Percentiles rank a stretch among this genome's conserved stretches.
phyloP scores from a whole-genome alignment of 2,113 vertebrate genomes.

The Lepisosteus osseus region DNA sequence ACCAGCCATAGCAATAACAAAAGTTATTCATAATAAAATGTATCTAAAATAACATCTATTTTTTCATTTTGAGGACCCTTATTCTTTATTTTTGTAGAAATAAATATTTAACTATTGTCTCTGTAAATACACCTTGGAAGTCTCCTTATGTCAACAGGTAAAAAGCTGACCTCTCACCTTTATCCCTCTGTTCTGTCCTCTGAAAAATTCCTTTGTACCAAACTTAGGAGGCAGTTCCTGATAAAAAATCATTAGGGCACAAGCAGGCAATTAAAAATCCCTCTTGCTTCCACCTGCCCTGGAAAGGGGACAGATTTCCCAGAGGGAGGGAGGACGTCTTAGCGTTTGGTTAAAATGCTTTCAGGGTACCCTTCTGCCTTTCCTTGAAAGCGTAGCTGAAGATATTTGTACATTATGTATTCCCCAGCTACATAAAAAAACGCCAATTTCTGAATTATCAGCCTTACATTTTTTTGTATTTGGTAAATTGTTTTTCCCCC shows the following conservation, averaged over 20 bases:
- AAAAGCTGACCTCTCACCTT: neutral
- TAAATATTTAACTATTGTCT: conserved; percentile 37
- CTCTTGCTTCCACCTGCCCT: no score
- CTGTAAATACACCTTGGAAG: conserved; percentile 27
- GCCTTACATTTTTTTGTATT: neutral
- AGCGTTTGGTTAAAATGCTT: neutral
- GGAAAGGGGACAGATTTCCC: no score
- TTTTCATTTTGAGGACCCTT: conserved; percentile 31
- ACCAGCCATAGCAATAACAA: conserved; percentile 75
- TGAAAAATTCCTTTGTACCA: neutral
- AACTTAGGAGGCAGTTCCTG: neutral
- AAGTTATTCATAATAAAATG: conserved; percentile 72
- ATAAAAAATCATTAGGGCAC: neutral
- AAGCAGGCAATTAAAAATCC: neutral
- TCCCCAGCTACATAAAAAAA: no score
- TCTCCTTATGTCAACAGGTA: neutral
- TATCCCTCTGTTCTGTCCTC: neutral
- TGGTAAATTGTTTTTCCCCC: neutral
- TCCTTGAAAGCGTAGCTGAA: no score
- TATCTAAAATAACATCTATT: conserved; percentile 72
- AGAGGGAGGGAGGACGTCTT: neutral
- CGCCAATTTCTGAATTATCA: neutral
- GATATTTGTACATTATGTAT: no score
- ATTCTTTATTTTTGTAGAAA: conserved; percentile 40
- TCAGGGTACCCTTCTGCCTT: no score